Evolutionary conservation across 2,888 invertebrate genomes (phyloP).

Genomic region (Caenorhabditis sp.): DNA sequence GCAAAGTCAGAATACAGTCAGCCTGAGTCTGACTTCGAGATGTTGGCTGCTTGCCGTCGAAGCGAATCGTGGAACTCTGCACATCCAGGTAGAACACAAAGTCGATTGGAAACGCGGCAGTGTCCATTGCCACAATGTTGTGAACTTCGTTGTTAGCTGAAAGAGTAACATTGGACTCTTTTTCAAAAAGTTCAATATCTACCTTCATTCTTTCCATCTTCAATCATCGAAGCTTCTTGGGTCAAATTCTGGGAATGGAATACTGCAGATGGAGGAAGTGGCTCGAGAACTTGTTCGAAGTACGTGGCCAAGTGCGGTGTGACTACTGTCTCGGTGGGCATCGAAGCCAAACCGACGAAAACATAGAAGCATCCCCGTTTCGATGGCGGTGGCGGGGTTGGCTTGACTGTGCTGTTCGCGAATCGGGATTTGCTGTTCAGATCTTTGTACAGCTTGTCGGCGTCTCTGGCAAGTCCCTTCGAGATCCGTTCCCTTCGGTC

Average conservation of each 20-base stretch:
- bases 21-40: conserved; percentile 74
- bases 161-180: no score
- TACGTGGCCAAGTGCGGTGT: conserved; percentile 95
- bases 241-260: conserved; percentile 40
- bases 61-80: conserved; percentile 96
- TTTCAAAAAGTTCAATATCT: no score
- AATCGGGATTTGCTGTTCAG: conserved; percentile 35
- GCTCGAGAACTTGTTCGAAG: conserved; percentile 89
- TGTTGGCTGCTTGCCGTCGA: conserved; percentile 84
- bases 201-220: conserved; percentile 51
- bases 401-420: not conserved
- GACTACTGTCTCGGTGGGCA: conserved; percentile 97
- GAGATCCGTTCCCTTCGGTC: conserved; percentile 38
- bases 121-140: conserved; percentile 78
- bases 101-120: conserved; percentile 94
- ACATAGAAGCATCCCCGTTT: conserved; percentile 93
- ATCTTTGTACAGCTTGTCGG: conserved; percentile 42
- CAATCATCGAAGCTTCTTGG: conserved; percentile 33
- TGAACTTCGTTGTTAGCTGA: conserved; percentile 51
- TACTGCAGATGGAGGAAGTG: conserved; percentile 66
- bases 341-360: conserved; percentile 97
- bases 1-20: conserved; percentile 87
- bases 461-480: conserved; percentile 29
- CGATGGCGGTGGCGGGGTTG: not conserved
- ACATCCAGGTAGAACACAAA: conserved; percentile 98